Percentiles rank a stretch among this genome's conserved stretches.
These are phyloP conservation scores for Theristus sp. DNA, from an alignment of 2,888 invertebrate species.

Conservation along the genomic window DNA sequence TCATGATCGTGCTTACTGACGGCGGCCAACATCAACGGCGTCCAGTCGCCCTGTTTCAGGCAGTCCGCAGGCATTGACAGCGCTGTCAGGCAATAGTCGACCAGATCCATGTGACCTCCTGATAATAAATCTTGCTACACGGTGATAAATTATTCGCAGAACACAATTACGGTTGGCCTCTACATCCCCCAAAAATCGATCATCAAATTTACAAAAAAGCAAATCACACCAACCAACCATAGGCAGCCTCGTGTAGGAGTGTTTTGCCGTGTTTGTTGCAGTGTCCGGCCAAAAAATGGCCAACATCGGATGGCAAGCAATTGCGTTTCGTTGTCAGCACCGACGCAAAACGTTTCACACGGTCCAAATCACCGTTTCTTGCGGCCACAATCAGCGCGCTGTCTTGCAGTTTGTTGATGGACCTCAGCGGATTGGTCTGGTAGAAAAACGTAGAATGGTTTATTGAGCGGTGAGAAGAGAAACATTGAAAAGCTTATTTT, in stretches of 20 bases:
- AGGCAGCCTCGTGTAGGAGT: not conserved
- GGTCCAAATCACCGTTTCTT: not conserved
- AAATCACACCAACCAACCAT: not conserved
- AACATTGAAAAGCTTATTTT: too few species aligned
- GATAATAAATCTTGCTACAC: not conserved
- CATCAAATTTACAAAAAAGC: not conserved
- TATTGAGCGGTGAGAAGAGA: too few species aligned
- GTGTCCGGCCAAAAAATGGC: not conserved
- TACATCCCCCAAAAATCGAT: too few species aligned
- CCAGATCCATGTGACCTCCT: not conserved
- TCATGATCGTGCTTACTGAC: not conserved
- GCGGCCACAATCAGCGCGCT: not conserved
- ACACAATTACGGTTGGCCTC: too few species aligned
- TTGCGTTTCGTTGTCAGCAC: not conserved
- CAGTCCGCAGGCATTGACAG: not conserved
- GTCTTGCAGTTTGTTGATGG: not conserved
- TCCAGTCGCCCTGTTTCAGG: not conserved
- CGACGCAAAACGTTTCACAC: not conserved
- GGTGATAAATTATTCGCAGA: too few species aligned
- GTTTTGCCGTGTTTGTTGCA: not conserved
- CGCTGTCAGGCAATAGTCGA: not conserved
- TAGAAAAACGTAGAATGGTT: too few species aligned
- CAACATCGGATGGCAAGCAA: too few species aligned
- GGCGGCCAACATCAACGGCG: not conserved
- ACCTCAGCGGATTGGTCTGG: not conserved